Evolutionary conservation across 2,113 vertebrate genomes (phyloP).

Genomic region (Pseudorectes ferrugineus): DNA sequence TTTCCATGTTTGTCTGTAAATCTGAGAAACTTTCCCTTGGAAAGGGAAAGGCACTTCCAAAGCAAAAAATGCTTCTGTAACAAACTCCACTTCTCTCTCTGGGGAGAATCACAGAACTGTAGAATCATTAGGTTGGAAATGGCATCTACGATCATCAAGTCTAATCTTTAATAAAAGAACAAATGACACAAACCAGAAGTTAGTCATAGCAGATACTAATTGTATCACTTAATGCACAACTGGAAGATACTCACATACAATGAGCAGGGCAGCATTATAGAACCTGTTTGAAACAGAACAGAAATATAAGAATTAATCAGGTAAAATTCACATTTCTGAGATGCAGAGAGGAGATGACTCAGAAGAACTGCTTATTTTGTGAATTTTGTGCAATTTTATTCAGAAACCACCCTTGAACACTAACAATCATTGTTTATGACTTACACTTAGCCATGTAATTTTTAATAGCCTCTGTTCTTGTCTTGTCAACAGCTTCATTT

Average conservation of each 20-base stretch:
- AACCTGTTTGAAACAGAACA: background rate
- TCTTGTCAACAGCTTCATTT: constrained; percentile 36
- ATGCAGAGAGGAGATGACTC: background rate
- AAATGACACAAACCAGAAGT: background rate
- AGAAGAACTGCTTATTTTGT: background rate
- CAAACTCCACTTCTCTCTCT: background rate
- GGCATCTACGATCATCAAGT: background rate
- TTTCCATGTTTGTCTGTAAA: background rate
- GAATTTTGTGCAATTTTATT: background rate
- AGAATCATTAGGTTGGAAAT: background rate
- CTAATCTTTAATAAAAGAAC: background rate
- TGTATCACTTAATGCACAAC: background rate
- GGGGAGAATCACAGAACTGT: background rate
- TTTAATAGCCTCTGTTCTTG: background rate
- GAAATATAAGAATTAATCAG: background rate
- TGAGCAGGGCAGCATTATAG: background rate
- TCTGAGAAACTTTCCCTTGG: background rate
- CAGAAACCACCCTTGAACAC: background rate
- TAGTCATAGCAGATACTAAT: background rate
- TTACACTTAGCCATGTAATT: background rate
- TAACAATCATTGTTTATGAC: background rate
- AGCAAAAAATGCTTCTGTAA: background rate
- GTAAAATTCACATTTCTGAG: background rate
- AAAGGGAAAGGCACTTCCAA: background rate
- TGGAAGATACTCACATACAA: background rate